A percentile compares a stretch with the other conserved stretches of the same genome.
These are phyloP conservation scores for Psophia crepitans DNA, from an alignment of 2,113 vertebrate genomes.

Conservation along the genomic window DNA sequence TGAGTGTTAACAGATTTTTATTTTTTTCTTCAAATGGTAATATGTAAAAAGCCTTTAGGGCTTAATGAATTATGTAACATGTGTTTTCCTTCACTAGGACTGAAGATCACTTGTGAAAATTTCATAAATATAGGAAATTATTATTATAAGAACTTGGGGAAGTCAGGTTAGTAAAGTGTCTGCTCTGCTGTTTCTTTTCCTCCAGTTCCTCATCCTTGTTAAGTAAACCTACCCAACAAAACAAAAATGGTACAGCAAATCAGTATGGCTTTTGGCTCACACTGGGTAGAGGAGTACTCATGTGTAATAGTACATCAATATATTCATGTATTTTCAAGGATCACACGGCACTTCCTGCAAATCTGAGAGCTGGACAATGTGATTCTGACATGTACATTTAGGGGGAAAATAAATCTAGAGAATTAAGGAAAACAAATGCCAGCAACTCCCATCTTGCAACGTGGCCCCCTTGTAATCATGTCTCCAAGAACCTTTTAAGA, in stretches of 20 bases:
- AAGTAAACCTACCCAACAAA: background rate
- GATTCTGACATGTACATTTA: background rate
- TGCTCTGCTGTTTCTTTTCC: background rate
- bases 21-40: background rate
- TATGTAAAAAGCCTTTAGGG: slow-evolving; percentile 9
- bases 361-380: background rate
- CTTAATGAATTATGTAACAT: slow-evolving; percentile 27
- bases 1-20: background rate
- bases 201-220: background rate
- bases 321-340: background rate
- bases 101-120: slow-evolving; percentile 12
- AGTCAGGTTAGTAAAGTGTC: background rate
- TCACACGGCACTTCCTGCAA: background rate
- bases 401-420: background rate
- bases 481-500: background rate
- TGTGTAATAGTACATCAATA: background rate
- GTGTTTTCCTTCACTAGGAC: slow-evolving; percentile 9
- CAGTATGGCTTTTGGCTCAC: background rate
- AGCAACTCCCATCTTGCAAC: background rate
- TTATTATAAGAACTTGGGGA: background rate
- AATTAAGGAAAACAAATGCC: background rate
- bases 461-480: background rate
- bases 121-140: slow-evolving; percentile 10
- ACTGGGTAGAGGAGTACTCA: fast-evolving
- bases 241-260: background rate